Conservation (phyloP, 2,113 vertebrate species). For the Hassar affinis region DNA sequence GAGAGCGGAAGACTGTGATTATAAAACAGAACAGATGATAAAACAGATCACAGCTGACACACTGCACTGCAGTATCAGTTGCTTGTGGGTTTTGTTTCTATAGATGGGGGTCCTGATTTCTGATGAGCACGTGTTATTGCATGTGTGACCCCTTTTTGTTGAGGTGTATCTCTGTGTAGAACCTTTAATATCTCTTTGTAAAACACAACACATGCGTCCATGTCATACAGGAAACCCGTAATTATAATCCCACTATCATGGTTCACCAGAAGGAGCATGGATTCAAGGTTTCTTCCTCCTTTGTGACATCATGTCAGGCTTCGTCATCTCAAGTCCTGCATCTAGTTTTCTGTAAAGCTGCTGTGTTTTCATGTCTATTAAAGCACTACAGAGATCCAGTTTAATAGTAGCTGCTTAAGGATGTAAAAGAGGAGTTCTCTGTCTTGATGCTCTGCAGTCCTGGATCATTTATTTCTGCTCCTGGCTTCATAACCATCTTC, state of each 20-base stretch:
- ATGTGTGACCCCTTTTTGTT: neutral
- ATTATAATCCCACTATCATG: neutral
- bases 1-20: neutral
- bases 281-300: neutral
- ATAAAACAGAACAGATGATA: conserved; percentile 1
- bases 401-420: neutral
- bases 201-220: neutral
- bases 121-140: too few species aligned
- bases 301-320: neutral
- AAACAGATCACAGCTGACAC: neutral
- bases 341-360: neutral
- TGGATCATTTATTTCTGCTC: neutral
- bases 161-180: neutral
- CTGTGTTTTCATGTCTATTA: neutral
- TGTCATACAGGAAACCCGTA: neutral
- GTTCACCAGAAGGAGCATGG: neutral
- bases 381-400: neutral
- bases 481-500: neutral
- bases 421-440: neutral
- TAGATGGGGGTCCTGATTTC: too few species aligned
- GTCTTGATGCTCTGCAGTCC: neutral
- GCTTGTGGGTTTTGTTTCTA: neutral
- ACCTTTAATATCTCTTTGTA: neutral
- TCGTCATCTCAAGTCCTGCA: too few species aligned
- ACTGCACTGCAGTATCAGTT: neutral